phyloP scores from a whole-genome alignment of 2,797 vertebrate species.

The Antrozous pallidus region DNA sequence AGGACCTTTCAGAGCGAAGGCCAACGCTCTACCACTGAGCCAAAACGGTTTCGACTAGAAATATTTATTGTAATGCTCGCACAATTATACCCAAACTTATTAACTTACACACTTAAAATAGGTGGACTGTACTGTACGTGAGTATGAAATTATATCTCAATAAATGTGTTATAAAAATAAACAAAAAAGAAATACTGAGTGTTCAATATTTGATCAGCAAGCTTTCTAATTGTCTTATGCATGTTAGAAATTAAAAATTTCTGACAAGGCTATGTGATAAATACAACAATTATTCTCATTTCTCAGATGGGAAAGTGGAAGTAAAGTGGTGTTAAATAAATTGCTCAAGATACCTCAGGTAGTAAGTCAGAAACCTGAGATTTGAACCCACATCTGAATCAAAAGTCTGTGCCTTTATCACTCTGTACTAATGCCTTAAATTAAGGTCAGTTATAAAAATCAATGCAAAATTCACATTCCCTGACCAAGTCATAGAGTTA shows the following conservation, averaged over 20 bases:
- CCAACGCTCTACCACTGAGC: no score
- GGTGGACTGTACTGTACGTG: neutral
- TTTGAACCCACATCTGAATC: neutral
- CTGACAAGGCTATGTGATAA: neutral
- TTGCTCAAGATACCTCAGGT: fast-evolving
- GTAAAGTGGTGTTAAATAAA: neutral
- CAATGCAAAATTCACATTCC: neutral
- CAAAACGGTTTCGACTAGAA: no score
- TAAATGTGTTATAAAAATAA: neutral
- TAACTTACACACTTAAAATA: neutral
- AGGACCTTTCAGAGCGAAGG: no score
- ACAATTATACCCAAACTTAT: neutral
- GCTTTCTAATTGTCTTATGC: neutral
- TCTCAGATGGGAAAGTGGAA: neutral
- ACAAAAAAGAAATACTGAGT: neutral
- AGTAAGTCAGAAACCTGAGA: neutral
- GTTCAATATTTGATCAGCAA: neutral
- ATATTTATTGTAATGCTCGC: neutral
- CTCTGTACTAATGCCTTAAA: neutral
- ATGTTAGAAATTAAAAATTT: neutral
- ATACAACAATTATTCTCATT: neutral
- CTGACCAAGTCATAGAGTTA: no score
- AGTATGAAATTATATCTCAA: neutral
- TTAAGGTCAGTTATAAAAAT: neutral
- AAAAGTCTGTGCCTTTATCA: neutral